Percentiles rank a stretch among this genome's conserved stretches.
These are phyloP conservation scores for Drosophila seguyi DNA, from an alignment of 1,140 invertebrate genomes.

Conservation along the genomic window DNA sequence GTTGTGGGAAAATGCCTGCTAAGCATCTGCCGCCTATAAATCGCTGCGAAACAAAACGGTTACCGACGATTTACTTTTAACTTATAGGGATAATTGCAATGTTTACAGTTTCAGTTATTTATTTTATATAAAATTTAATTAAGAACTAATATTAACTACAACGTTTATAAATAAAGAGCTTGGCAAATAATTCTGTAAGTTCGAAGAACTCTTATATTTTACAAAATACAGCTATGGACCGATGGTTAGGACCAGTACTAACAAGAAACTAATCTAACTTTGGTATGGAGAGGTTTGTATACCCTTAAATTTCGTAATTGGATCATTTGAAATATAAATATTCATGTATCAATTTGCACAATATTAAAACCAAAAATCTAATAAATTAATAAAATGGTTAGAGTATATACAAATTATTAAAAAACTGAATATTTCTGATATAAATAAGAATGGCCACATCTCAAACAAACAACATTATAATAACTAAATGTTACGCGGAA, in stretches of 20 bases:
- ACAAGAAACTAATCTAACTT: background rate
- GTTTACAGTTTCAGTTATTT: background rate
- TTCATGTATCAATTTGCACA: background rate
- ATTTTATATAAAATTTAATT: background rate
- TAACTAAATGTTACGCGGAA: no score
- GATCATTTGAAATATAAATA: no score
- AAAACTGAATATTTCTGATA: no score
- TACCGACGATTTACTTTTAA: background rate
- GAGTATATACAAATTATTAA: no score
- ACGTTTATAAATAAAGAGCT: background rate
- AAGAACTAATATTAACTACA: background rate
- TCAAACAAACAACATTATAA: no score
- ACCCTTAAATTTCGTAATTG: no score
- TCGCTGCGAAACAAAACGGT: slow-evolving; percentile 41
- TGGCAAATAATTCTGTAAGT: background rate
- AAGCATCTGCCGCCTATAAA: slow-evolving; percentile 48
- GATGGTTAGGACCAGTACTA: background rate
- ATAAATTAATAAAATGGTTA: no score
- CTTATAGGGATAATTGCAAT: background rate
- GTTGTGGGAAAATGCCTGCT: slow-evolving; percentile 65
- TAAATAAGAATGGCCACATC: no score
- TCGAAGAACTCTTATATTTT: background rate
- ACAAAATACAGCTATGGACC: background rate
- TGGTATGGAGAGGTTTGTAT: no score
- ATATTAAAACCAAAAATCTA: background rate